A percentile compares a stretch with the other conserved stretches of the same genome.
phyloP scores from a whole-genome alignment of 2,113 vertebrate genomes.

The Clarias macrocephalus region DNA sequence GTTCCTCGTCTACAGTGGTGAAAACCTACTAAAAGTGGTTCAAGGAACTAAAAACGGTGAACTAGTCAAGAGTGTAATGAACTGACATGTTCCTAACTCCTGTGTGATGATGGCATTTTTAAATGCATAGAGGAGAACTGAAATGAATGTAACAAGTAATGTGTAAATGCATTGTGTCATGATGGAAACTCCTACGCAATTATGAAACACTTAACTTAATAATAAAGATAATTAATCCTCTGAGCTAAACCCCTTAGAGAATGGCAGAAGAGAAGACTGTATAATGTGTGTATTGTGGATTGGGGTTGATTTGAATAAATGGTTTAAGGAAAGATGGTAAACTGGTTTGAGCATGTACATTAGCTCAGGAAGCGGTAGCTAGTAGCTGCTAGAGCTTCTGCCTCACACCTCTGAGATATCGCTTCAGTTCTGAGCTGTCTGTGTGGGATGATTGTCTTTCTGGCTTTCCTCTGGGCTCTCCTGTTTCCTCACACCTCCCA shows the following conservation, averaged over 20 bases:
- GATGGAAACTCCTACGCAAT: neutral
- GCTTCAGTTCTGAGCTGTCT: neutral
- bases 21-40: no score
- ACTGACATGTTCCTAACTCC: neutral
- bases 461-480: neutral
- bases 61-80: no score
- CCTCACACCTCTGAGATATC: neutral
- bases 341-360: no score
- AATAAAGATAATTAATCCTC: neutral
- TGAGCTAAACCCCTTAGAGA: neutral
- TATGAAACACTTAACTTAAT: neutral
- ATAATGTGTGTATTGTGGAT: neutral
- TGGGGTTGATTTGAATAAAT: neutral
- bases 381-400: neutral
- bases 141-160: neutral
- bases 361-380: no score
- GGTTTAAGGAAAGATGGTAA: neutral
- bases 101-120: neutral
- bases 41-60: no score
- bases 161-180: neutral
- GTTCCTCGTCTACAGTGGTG: no score
- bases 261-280: neutral
- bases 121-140: neutral
- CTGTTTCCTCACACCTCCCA: neutral
- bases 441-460: neutral